Percentiles rank a stretch among this genome's conserved stretches.
Conservation (phyloP, 1,140 invertebrate genomes). For the Dendroctonus valens region DNA sequence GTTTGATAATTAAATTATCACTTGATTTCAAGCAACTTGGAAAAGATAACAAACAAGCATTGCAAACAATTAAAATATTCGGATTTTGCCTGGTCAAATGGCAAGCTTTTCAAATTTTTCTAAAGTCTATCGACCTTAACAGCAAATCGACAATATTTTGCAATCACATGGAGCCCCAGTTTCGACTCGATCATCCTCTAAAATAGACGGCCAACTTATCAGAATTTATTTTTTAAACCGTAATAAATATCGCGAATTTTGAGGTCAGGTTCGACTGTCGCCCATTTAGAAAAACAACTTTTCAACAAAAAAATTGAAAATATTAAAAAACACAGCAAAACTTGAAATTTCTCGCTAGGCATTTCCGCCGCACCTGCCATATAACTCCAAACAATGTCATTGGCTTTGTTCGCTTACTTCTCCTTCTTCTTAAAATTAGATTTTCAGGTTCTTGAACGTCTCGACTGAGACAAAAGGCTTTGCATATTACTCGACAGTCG, state of each 20-base stretch:
- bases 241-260: too few species aligned
- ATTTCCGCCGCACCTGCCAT: background rate
- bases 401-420: slow-evolving; percentile 2
- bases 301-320: background rate
- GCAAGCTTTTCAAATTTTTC: too few species aligned
- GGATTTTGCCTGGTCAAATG: background rate
- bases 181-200: too few species aligned
- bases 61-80: too few species aligned
- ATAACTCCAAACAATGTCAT: slow-evolving; percentile 11
- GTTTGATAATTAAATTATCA: background rate
- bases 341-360: background rate
- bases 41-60: background rate
- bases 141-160: too few species aligned
- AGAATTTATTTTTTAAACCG: too few species aligned
- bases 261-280: too few species aligned
- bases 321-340: background rate
- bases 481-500: background rate
- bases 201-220: too few species aligned
- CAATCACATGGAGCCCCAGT: too few species aligned
- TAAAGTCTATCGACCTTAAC: too few species aligned
- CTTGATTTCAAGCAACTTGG: background rate
- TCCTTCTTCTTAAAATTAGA: slow-evolving; percentile 12
- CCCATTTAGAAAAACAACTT: background rate
- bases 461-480: background rate
- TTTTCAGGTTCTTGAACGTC: slow-evolving; percentile 23